Base-by-base conservation (phyloP, 2,797 vertebrate genomes). In the Aphelocoma californica region DNA sequence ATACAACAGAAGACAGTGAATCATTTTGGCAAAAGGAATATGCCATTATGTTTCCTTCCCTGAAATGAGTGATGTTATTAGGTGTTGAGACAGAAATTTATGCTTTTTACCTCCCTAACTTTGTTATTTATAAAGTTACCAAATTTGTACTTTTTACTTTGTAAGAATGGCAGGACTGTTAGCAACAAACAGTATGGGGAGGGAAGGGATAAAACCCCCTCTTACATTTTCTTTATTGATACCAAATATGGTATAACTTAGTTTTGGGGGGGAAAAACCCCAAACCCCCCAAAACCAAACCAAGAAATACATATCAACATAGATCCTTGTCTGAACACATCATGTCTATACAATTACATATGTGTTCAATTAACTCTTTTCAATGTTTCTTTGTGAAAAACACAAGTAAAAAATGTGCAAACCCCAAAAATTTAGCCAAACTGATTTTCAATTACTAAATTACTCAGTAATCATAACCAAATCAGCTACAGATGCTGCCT, bases 1-100 rank as follows among this genome's bases (percentile, higher is more conserved):
- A 86, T 94, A 95, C 72, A 96, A 97, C n/a, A 93, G 81, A 97
- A 90, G 86, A 95, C 12, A 8, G 91, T 81, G 88, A 97, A 96
- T 97, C 93, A 96, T 93, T 96, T 53, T 97, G 95, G 97, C 85
- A 54, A 90, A 94, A 70, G 45, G 28, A 91, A 78, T 92, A 80
- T 66, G 88, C 85, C 96, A 93, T 91, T 91, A 50, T 96, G 47
- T 86, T 95, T 96, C 61, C 87, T 85, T 94, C 62, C 70, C 74
- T 86, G 90, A 78, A 69, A 42, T 81, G 75, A 96, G 81, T 64
- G 77, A 95, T 79, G 57, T 91, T 90, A 96, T 94, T 96, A 94
- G 90, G 95, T 96, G 91, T 66, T 87, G 71, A 81, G 88, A 96
- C 32, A 79, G 83, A 71, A 89, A 86, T 94, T 94, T 94, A 92